phyloP scores from a whole-genome alignment of 1,140 invertebrate genomes.

The Xylocopa sonorina region DNA sequence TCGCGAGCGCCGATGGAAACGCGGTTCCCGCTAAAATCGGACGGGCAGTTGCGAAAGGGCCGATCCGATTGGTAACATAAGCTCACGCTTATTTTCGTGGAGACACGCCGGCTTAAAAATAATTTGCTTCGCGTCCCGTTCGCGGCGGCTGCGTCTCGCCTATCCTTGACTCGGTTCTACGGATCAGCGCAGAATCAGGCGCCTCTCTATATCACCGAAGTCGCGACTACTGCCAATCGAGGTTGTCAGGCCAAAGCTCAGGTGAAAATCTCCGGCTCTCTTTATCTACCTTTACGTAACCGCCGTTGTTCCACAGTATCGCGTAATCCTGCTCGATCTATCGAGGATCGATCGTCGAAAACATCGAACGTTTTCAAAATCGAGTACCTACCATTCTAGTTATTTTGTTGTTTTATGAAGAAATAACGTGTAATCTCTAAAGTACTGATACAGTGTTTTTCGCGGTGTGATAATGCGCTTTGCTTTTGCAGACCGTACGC shows the following conservation, averaged over 20 bases:
- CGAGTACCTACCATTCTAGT: too few species aligned
- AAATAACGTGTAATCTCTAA: background rate
- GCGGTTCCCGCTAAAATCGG: background rate
- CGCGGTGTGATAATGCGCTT: background rate
- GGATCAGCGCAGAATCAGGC: slow-evolving; percentile 24
- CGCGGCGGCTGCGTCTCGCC: background rate
- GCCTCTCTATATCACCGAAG: slow-evolving; percentile 14
- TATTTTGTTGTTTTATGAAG: too few species aligned
- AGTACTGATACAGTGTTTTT: too few species aligned
- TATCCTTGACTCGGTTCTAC: slow-evolving; percentile 48
- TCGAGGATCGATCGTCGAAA: background rate
- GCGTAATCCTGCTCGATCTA: slow-evolving; percentile 21
- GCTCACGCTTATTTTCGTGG: slow-evolving; percentile 50
- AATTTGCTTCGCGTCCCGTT: slow-evolving; percentile 29
- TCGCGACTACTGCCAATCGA: slow-evolving; percentile 18
- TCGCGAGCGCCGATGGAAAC: background rate
- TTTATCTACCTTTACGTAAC: slow-evolving; percentile 43
- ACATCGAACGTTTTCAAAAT: background rate
- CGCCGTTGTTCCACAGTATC: background rate
- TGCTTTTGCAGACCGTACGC: too few species aligned
- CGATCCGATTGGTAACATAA: slow-evolving; percentile 34
- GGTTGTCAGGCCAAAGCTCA: slow-evolving; percentile 8
- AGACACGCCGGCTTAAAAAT: slow-evolving; percentile 37
- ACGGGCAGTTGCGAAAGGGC: slow-evolving; percentile 2
- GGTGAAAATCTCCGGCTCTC: slow-evolving; percentile 23